Evolutionary conservation across 2,888 invertebrate genomes (phyloP), one percentile per base, ranked within the genome.

Genomic region (Salticus scenicus): DNA sequence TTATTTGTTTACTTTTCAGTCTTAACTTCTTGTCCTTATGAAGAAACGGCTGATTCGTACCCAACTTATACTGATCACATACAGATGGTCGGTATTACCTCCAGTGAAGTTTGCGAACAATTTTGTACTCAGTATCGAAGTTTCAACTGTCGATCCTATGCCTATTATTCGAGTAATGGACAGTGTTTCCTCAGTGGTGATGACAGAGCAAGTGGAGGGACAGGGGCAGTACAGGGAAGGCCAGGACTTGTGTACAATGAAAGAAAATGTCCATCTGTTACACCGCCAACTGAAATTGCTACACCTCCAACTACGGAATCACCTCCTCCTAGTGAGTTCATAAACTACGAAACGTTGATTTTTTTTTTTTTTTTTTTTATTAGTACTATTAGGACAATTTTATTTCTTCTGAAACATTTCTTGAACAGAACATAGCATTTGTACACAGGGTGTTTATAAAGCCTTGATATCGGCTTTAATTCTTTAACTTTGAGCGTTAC

Each of bases 151-250:
- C 90, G 92, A 24, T 91, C 91, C 0, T 91, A 90, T 86, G 90
- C 92, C 12, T 91, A 90, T 88, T 91, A 91, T 87, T 90, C 90
- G 7, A 90, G 91, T 37, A 91, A 90, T 4, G 90, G 90, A 5
- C 91, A 92, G 88, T 92, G 92, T 87, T 91, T 92, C 88, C 89
- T 92, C 64, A 91, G 91, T 41, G 91, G 91, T 4, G 89, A 89
- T 67, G 89, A 89, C 69, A 63, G 87, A 27, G 82, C 83, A 8
- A 88, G 88, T 47, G 89, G 88, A 17, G 87, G 88, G 17, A 75
- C 75, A 1, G 79, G 84, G 17, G 88, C 88, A 2, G 87, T 88
- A 8, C 88, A 88, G 33, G 72, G 69, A 1, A 74, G 89, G 4
- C 87, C 89, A 10, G 89, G 89, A 20, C 83, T 89, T 1, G 83